These are phyloP conservation scores for human DNA, from an alignment of 2,113 vertebrate genomes.

Conservation along the genomic window GRCh38 chr5:139409501-139410000, in stretches of 20 bases:
- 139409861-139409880: slow-evolving; percentile 11
- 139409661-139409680: background rate
- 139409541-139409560: background rate
- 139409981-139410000: background rate
- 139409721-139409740: background rate
- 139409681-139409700: background rate
- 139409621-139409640: background rate
- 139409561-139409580: background rate
- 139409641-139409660: background rate
- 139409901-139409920: background rate
- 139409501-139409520: background rate
- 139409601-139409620: background rate
- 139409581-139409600: background rate
- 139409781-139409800: background rate
- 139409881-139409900: slow-evolving; percentile 34
- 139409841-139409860: background rate
- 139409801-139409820: slow-evolving; percentile 2
- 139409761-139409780: background rate
- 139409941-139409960: slow-evolving; percentile 9
- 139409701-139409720: background rate
- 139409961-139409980: background rate
- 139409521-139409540: background rate
- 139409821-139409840: background rate
- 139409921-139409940: slow-evolving; percentile 10
- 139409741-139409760: background rate